Evolutionary conservation across 2,797 vertebrate genomes (phyloP).

Genomic region (Cossypha niveicapilla): DNA sequence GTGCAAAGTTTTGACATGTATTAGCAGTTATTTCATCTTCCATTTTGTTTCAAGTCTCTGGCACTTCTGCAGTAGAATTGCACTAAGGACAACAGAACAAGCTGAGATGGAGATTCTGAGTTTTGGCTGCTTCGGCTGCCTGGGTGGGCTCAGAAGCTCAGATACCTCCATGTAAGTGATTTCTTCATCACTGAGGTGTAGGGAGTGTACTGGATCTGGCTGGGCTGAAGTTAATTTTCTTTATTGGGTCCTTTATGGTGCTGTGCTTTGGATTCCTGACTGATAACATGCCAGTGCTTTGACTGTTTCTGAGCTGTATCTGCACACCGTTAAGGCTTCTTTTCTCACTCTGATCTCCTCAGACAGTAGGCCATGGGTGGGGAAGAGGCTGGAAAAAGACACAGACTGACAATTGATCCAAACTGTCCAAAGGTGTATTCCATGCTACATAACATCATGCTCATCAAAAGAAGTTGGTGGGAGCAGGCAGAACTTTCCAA

Average conservation of each 20-base stretch:
- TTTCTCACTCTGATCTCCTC: background rate
- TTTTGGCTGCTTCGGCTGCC: background rate
- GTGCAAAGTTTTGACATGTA: background rate
- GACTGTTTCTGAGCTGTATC: background rate
- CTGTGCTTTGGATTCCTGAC: background rate
- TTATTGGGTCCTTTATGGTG: accelerated
- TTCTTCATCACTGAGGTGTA: background rate
- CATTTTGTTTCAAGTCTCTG: background rate
- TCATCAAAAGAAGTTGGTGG: background rate
- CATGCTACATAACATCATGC: no score
- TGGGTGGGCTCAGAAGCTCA: background rate
- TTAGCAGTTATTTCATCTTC: background rate
- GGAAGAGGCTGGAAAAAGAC: background rate
- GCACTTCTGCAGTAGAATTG: background rate
- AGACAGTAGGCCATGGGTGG: accelerated
- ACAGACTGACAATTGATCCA: background rate
- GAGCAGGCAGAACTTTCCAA: background rate
- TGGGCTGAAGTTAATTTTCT: background rate
- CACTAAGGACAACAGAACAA: background rate
- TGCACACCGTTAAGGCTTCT: background rate
- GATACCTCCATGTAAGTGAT: background rate
- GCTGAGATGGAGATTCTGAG: background rate
- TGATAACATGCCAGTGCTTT: background rate
- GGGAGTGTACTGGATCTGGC: accelerated
- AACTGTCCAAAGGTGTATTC: background rate